phyloP scores from a whole-genome alignment of 2,888 invertebrate species.

The Lepidocyrtoides sp. region DNA sequence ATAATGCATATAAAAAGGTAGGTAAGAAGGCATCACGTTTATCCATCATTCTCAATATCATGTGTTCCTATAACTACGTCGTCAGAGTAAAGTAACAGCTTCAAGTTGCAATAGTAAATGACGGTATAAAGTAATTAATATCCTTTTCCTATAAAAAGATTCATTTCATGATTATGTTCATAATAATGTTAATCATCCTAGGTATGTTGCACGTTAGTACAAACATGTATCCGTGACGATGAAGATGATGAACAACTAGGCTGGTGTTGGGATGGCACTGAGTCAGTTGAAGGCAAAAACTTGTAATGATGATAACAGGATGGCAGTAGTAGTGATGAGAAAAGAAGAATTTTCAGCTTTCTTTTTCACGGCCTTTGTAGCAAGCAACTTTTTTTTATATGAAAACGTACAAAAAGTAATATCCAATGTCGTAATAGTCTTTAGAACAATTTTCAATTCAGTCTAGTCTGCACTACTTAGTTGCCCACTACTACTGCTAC shows the following conservation, averaged over 20 bases:
- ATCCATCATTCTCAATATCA: no score
- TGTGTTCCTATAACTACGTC: background rate
- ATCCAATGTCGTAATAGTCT: no score
- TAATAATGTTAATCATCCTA: background rate
- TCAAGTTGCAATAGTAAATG: background rate
- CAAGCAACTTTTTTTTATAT: no score
- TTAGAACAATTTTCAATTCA: no score
- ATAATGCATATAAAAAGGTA: background rate
- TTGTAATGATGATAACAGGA: no score
- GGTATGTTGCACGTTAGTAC: background rate
- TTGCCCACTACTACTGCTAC: constrained; percentile 40
- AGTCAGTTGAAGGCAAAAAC: no score
- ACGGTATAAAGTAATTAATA: no score
- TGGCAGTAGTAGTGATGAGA: no score
- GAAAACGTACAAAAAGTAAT: no score
- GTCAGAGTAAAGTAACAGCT: background rate
- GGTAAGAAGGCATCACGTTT: background rate
- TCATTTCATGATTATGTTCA: background rate
- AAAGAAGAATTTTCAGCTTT: no score
- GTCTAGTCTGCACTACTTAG: constrained; percentile 22
- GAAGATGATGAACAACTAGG: background rate
- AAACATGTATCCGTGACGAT: background rate
- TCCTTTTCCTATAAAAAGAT: background rate
- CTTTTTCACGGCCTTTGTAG: no score
- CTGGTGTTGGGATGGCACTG: background rate